These are phyloP conservation scores for Etheostoma cragini DNA, from an alignment of 2,113 vertebrate genomes.

Conservation along the genomic window DNA sequence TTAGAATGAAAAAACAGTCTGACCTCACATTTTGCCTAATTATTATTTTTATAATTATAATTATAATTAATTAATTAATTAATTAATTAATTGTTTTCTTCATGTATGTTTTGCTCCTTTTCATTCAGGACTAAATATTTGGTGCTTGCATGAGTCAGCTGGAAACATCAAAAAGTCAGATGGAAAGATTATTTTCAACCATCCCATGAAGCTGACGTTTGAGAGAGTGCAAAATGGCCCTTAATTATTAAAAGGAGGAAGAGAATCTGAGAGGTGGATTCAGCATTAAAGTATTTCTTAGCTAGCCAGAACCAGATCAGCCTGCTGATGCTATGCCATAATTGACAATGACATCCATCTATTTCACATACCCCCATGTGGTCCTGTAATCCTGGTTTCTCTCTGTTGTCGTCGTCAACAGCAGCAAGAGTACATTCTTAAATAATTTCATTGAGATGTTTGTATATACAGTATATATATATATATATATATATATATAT, in stretches of 20 bases:
- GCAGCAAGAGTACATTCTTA: neutral
- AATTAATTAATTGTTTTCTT: no score
- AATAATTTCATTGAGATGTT: neutral
- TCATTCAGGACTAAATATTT: no score
- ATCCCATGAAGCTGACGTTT: neutral
- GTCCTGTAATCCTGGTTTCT: neutral
- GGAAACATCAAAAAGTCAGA: no score
- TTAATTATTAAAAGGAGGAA: slow-evolving; percentile 7
- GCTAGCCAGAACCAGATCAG: neutral
- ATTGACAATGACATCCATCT: neutral
- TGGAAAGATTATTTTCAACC: neutral
- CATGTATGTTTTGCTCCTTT: no score
- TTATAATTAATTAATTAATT: no score
- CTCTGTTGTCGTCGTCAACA: neutral
- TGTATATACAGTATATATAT: no score
- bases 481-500: no score
- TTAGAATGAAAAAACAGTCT: neutral
- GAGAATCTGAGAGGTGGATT: neutral
- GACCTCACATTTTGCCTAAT: neutral
- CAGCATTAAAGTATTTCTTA: neutral
- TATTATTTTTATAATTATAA: no score
- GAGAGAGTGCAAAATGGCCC: slow-evolving; percentile 1
- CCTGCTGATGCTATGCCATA: neutral
- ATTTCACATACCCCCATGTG: neutral
- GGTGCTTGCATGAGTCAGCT: no score